A percentile compares a stretch with the other conserved stretches of the same genome.
Evolutionary conservation across 2,797 vertebrate genomes (phyloP).

Genomic region (Pteropus rufus): DNA sequence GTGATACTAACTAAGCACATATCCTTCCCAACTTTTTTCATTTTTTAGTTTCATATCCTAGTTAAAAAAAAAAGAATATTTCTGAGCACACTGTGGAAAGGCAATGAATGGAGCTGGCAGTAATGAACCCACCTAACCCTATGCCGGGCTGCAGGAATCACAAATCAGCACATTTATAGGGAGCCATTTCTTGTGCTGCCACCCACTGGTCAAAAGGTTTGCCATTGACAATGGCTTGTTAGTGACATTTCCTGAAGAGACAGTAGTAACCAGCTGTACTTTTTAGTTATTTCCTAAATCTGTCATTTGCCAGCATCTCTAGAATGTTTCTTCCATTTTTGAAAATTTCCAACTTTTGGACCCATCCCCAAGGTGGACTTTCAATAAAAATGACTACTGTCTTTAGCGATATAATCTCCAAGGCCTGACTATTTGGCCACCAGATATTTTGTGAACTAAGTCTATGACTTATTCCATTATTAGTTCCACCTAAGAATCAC

Average conservation of each 20-base stretch:
- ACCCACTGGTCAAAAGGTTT: neutral
- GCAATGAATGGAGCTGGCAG: neutral
- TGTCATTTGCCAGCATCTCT: neutral
- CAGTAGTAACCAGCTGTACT: neutral
- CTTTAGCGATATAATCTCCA: neutral
- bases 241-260: neutral
- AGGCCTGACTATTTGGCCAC: neutral
- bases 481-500: neutral
- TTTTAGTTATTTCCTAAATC: neutral
- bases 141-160: too few species aligned
- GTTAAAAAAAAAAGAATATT: neutral
- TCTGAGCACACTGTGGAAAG: neutral
- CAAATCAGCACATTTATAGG: neutral
- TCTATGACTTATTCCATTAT: neutral
- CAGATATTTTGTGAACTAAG: neutral
- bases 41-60: neutral
- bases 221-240: neutral
- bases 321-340: neutral
- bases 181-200: neutral
- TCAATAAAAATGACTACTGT: neutral
- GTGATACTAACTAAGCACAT: neutral
- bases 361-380: neutral
- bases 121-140: neutral
- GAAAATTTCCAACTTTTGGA: neutral
- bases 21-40: neutral